Percentiles rank a stretch among this genome's conserved stretches.
These are phyloP conservation scores for Drosophila biarmipes DNA, from an alignment of 1,140 invertebrate species.

Conservation along the genomic window DNA sequence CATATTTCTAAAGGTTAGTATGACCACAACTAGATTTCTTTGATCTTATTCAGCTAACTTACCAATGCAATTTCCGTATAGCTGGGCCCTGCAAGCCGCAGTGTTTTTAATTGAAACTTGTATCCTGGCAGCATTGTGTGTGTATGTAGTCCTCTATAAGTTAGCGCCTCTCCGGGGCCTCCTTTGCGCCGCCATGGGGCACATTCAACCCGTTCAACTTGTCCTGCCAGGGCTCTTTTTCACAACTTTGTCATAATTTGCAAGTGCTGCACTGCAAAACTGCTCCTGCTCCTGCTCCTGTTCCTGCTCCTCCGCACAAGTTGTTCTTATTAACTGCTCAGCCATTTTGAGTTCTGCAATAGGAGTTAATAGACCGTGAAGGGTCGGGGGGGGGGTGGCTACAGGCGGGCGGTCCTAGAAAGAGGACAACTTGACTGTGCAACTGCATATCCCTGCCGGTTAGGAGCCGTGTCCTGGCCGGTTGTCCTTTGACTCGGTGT, in stretches of 20 bases:
- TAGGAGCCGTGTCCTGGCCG: conserved; percentile 33
- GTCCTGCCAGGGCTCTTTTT: conserved; percentile 31
- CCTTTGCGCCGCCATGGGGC: background rate
- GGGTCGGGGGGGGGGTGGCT: background rate
- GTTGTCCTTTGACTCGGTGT: conserved; percentile 76
- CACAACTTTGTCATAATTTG: conserved; percentile 77
- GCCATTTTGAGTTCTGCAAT: conserved; percentile 55
- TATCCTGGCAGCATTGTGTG: conserved; percentile 7
- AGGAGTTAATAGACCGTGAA: conserved; percentile 45
- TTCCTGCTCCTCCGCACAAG: conserved; percentile 22
- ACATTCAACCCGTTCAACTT: conserved; percentile 18
- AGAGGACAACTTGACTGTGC: conserved; percentile 47
- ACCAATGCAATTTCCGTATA: background rate
- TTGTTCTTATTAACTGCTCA: conserved; percentile 77
- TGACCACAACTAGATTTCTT: background rate
- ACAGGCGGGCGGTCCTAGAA: conserved; percentile 4
- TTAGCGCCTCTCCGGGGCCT: conserved; percentile 20
- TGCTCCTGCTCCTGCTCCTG: background rate
- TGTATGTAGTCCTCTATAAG: conserved; percentile 10
- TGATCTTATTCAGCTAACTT: background rate
- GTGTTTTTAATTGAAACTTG: conserved; percentile 35
- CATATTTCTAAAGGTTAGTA: no score
- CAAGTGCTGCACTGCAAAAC: conserved; percentile 64
- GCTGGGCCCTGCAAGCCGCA: background rate
- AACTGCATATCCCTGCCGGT: conserved; percentile 55